Evolutionary conservation across 2,797 vertebrate species (phyloP).

Genomic region (Streptopelia turtur): DNA sequence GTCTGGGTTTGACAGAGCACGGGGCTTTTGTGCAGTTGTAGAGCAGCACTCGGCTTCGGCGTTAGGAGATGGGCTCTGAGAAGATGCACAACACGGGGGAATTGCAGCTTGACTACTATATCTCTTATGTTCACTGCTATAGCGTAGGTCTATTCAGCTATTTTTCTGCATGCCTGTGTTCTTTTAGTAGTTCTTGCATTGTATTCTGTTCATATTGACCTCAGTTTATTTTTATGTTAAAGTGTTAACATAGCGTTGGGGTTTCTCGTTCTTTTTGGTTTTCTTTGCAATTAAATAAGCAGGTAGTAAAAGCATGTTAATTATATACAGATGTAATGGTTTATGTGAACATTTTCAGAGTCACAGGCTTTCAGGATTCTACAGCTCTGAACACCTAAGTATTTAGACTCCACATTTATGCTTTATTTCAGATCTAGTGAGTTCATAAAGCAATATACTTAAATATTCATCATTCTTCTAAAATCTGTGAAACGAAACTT

Average conservation of each 20-base stretch:
- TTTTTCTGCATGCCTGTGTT: not conserved
- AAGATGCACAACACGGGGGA: not conserved
- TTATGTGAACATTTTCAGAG: not conserved
- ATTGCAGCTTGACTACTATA: conserved; percentile 37
- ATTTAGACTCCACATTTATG: conserved; percentile 35
- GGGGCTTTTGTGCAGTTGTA: not conserved
- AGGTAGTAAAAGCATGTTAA: not conserved
- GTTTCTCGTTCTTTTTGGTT: not conserved
- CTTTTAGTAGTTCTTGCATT: not conserved
- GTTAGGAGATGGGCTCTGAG: not conserved
- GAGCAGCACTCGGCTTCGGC: not conserved
- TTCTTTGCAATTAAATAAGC: not conserved
- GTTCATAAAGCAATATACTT: conserved; percentile 15
- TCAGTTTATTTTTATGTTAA: not conserved
- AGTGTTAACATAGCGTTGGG: not conserved
- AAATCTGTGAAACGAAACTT: conserved; percentile 49
- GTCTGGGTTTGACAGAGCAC: not conserved
- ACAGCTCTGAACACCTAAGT: not conserved
- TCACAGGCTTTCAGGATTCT: not conserved
- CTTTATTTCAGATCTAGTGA: conserved; percentile 50
- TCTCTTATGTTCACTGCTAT: conserved; percentile 76
- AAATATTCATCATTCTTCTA: conserved; percentile 29
- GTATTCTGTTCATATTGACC: not conserved
- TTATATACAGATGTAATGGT: not conserved
- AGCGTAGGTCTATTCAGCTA: conserved; percentile 71